Evolutionary conservation across 2,113 vertebrate genomes (phyloP), one percentile per base, ranked within the genome.

Genomic region (Saguinus imperator): DNA sequence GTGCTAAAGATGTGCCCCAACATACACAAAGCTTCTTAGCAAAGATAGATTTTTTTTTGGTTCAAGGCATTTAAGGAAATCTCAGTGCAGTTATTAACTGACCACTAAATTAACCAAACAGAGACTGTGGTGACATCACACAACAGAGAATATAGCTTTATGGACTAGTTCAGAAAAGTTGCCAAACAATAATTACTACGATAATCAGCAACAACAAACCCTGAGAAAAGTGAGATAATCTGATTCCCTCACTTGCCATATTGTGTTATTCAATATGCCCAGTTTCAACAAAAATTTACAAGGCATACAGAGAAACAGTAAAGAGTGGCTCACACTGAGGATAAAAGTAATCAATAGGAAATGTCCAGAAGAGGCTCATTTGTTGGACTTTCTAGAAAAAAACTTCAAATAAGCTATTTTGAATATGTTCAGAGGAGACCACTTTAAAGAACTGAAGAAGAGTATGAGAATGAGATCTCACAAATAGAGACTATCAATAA

Each of bases 11-110:
- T 92, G 5, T 80, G 18, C 23, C 48, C 57, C 64, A 93, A 45
- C 21, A 58, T 32, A 85, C 75, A 58, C 1, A 29, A 12, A 85
- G 25, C 18, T 37, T n/a, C 18, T 77, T 77, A 37, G 17, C 61
- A 90, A 93, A 94, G 50, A 61, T 21, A 48, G 25, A 45, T 73
- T 25, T 82, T 50, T 68, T 68, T 52, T 37, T 80, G 61, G 32
- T 77, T 92, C 27, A 17, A 92, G 25, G 25, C 52, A 76, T 72
- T 95, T 94, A 82, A 82, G 21, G 45, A 92, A 90, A 73, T 91
- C 50, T 79, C 50, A 55, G 11, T 83, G 58, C 43, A 57, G 1
- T 90, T 89, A 92, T 52, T 70, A 90, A 32, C 52, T 86, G 58
- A 89, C 12, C 70, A 85, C 35, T 66, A 73, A 94, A 68, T 45